phyloP scores from a whole-genome alignment of 2,113 vertebrate genomes.

The Polypterus bichir region DNA sequence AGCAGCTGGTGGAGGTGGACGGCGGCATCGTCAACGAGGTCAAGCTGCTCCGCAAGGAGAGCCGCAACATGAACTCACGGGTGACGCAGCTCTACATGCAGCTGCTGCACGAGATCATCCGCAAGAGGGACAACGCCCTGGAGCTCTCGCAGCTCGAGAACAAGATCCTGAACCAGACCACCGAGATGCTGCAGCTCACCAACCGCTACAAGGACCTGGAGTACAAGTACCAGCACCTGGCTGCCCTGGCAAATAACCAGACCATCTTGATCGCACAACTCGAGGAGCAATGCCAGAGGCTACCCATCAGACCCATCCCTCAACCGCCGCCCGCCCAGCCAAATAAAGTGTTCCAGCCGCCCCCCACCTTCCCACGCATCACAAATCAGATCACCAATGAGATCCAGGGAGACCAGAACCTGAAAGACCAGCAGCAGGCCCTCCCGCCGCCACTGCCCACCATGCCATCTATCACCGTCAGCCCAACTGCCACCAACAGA shows the following conservation, averaged over 20 bases:
- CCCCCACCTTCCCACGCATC: conserved; percentile 64
- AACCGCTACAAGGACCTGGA: conserved; percentile 92
- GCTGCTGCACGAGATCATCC: conserved; percentile 91
- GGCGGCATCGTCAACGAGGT: conserved; percentile 95
- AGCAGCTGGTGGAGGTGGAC: conserved; percentile 92
- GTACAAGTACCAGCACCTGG: conserved; percentile 89
- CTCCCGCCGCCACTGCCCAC: conserved; percentile 68
- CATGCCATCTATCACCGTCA: conserved; percentile 78
- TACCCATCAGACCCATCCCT: conserved; percentile 38
- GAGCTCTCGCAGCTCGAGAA: conserved; percentile 93
- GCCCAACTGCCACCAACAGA: conserved; percentile 75
- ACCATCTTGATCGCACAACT: conserved; percentile 73
- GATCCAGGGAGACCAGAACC: conserved; percentile 90
- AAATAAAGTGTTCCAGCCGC: conserved; percentile 53
- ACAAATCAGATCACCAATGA: conserved; percentile 90
- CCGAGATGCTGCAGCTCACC: conserved; percentile 82
- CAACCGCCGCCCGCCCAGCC: conserved; percentile 39
- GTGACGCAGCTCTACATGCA: conserved; percentile 98
- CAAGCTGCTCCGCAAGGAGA: conserved; percentile 90
- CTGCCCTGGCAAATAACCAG: conserved; percentile 82
- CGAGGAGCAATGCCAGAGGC: conserved; percentile 80
- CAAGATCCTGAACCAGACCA: conserved; percentile 88
- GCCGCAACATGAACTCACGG: conserved; percentile 94
- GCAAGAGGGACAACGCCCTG: conserved; percentile 87
- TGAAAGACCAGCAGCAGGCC: conserved; percentile 49